Conservation (phyloP, 2,888 invertebrate species). For the Cryptocephalus moraei region DNA sequence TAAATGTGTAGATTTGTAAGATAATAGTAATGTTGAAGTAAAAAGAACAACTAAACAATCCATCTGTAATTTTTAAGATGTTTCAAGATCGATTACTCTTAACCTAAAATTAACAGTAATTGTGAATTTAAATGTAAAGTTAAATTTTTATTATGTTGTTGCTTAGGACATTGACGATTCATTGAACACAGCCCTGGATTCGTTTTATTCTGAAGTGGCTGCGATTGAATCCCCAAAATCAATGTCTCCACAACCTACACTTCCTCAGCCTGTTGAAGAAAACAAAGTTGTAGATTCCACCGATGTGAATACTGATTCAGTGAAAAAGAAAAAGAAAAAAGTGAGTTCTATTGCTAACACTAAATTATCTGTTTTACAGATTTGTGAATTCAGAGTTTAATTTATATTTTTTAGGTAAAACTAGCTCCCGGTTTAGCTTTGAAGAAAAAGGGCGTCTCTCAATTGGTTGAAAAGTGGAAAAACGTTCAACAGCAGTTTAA, state of each 20-base stretch:
- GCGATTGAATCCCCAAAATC: slow-evolving; percentile 38
- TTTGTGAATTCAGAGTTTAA: not conserved
- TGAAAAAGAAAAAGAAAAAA: not conserved
- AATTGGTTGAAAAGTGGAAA: slow-evolving; percentile 63
- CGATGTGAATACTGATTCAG: not conserved
- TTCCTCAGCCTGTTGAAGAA: slow-evolving; percentile 6
- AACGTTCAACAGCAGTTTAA: slow-evolving; percentile 42
- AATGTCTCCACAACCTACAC: slow-evolving; percentile 6
- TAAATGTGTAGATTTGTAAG: no score
- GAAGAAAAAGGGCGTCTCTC: slow-evolving; percentile 60
- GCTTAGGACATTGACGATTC: slow-evolving; percentile 7
- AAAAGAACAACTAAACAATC: no score
- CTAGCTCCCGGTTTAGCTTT: slow-evolving; percentile 47
- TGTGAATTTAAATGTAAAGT: no score
- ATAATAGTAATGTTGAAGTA: no score
- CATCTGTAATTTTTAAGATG: not conserved
- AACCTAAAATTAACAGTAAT: no score
- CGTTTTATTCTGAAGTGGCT: slow-evolving; percentile 52
- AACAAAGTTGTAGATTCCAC: not conserved
- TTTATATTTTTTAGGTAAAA: slow-evolving; percentile 40
- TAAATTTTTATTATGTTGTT: slow-evolving; percentile 2
- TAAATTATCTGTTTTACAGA: no score
- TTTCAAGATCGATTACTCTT: not conserved
- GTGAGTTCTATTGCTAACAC: not conserved
- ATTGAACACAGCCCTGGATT: slow-evolving; percentile 39